A percentile compares a stretch with the other conserved stretches of the same genome.
Evolutionary conservation across 2,888 invertebrate genomes (phyloP).

Genomic region (Rutpela maculata): DNA sequence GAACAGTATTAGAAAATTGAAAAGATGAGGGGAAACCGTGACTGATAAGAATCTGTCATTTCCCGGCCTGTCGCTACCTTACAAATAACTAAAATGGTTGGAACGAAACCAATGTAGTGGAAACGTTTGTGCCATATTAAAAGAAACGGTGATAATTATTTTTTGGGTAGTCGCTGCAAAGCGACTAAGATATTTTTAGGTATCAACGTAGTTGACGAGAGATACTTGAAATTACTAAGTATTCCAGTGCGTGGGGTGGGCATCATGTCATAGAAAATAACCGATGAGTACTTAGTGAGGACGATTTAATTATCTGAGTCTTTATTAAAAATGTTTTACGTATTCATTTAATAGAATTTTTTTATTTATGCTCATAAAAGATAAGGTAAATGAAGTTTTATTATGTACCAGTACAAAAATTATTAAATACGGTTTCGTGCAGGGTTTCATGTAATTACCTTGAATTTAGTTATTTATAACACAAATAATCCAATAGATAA

Average conservation of each 20-base stretch:
- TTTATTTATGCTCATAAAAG: not conserved
- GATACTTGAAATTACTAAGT: slow-evolving; percentile 57
- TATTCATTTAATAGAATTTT: not conserved
- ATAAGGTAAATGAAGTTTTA: not conserved
- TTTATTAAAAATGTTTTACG: not conserved
- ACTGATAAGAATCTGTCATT: slow-evolving; percentile 67
- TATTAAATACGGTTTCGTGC: no score
- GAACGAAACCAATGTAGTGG: slow-evolving; percentile 40
- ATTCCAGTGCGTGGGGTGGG: slow-evolving; percentile 26
- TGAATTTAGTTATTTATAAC: not conserved
- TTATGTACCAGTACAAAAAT: not conserved
- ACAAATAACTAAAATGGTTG: slow-evolving; percentile 54
- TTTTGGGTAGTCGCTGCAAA: slow-evolving; percentile 44
- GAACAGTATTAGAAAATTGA: slow-evolving; percentile 59
- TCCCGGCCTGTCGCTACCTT: slow-evolving; percentile 62
- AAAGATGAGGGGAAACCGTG: slow-evolving; percentile 62
- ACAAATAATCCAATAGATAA: no score
- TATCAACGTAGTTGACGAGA: slow-evolving; percentile 24
- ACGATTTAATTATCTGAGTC: not conserved
- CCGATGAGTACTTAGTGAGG: not conserved
- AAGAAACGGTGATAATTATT: slow-evolving; percentile 52
- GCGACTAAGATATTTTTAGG: slow-evolving; percentile 38
- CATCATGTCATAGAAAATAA: not conserved
- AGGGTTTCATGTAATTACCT: not conserved
- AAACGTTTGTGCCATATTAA: slow-evolving; percentile 53